These are phyloP conservation scores for Oreochromis grahami DNA, from an alignment of 2,797 vertebrate species.

Conservation along the genomic window DNA sequence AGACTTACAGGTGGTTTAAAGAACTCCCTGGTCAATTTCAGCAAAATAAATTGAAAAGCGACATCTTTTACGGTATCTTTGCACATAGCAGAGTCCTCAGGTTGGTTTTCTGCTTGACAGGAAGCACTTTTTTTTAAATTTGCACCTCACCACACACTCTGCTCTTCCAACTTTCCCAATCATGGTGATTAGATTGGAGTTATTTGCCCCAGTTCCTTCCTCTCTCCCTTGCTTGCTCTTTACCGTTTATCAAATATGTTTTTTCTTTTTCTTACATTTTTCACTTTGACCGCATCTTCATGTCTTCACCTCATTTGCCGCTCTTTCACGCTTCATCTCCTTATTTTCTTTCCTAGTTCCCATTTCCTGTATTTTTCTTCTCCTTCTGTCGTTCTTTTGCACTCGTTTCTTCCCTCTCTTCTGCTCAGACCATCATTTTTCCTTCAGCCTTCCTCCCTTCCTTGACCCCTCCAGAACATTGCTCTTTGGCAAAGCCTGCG, in stretches of 20 bases:
- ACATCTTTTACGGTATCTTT: background rate
- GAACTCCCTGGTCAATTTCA: conserved; percentile 22
- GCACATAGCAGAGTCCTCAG: conserved; percentile 4
- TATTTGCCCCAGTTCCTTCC: background rate
- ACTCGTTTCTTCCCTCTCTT: background rate
- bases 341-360: background rate
- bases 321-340: background rate
- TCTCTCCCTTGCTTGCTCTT: background rate
- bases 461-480: conserved; percentile 12
- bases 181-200: conserved; percentile 51
- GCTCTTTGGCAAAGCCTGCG: conserved; percentile 33
- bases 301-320: background rate
- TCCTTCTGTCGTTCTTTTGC: background rate
- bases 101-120: conserved; percentile 18
- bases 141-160: background rate
- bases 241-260: background rate
- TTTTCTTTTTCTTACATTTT: background rate
- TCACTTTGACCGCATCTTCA: background rate
- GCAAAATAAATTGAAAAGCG: conserved; percentile 32
- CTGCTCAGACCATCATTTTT: background rate
- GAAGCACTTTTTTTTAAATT: background rate
- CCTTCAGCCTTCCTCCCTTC: background rate
- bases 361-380: background rate
- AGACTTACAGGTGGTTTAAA: background rate
- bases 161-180: conserved; percentile 32